phyloP scores from a whole-genome alignment of 2,888 invertebrate species.

The Lobophora halterata region DNA sequence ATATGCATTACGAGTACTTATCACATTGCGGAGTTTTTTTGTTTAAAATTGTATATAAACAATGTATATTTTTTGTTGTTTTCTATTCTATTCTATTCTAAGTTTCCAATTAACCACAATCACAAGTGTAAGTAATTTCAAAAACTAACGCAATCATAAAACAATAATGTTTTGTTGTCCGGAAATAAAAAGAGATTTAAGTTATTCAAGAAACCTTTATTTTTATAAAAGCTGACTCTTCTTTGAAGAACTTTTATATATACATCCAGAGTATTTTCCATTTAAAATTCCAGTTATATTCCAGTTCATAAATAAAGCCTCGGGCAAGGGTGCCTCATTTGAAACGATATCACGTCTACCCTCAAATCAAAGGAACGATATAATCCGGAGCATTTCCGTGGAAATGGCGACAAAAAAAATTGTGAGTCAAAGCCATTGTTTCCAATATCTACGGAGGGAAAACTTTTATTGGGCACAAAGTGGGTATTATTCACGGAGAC shows the following conservation, averaged over 20 bases:
- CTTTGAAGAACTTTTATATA: conserved; percentile 13
- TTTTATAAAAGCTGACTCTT: background rate
- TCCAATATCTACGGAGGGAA: conserved; percentile 72
- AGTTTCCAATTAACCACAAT: too few relatives aligned
- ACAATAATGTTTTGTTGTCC: too few relatives aligned
- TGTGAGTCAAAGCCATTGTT: conserved; percentile 76
- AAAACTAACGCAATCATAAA: too few relatives aligned
- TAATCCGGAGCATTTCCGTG: conserved; percentile 62
- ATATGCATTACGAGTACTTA: too few relatives aligned
- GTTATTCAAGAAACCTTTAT: too few relatives aligned
- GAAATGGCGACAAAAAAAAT: conserved; percentile 62
- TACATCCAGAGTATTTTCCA: conserved; percentile 17
- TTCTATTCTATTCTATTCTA: too few relatives aligned
- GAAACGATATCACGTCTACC: conserved; percentile 67
- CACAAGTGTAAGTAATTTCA: too few relatives aligned
- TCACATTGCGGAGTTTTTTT: too few relatives aligned
- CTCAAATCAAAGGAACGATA: conserved; percentile 72
- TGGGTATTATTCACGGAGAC: conserved; percentile 76
- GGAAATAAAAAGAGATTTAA: too few relatives aligned
- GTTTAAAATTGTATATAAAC: too few relatives aligned
- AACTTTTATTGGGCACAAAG: conserved; percentile 78
- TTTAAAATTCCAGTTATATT: conserved; percentile 25
- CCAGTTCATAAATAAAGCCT: conserved; percentile 41
- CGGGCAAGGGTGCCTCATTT: conserved; percentile 51
- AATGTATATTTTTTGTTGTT: too few relatives aligned